Percentiles rank a stretch among this genome's conserved stretches.
These are phyloP conservation scores for Trinorchestia longiramus DNA, from an alignment of 1,140 invertebrate species.

Conservation along the genomic window DNA sequence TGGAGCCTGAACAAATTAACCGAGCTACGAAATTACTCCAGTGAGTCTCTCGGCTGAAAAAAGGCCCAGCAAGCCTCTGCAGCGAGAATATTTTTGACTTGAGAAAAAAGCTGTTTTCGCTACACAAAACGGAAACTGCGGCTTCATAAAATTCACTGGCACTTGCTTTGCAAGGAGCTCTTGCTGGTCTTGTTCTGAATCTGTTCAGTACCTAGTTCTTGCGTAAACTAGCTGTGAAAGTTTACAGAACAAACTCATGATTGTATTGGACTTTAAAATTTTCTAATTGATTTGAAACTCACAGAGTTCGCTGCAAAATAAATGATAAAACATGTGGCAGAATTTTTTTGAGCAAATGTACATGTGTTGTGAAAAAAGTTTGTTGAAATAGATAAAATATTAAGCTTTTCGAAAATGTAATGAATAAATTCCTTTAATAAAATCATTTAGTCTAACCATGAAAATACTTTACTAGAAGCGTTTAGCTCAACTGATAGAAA, in stretches of 20 bases:
- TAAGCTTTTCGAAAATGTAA: neutral
- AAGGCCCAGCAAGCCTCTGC: neutral
- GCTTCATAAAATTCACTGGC: neutral
- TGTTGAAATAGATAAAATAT: neutral
- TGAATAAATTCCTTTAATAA: neutral
- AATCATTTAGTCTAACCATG: neutral
- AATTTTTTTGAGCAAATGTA: neutral
- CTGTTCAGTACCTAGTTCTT: neutral
- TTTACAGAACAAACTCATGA: neutral
- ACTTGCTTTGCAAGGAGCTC: neutral
- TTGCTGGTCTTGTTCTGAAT: neutral
- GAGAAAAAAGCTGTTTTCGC: neutral
- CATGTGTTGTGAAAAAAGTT: neutral
- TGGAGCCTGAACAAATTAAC: slow-evolving; percentile 31
- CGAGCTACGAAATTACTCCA: neutral
- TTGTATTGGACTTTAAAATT: neutral
- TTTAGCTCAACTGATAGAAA: neutral
- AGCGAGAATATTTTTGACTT: neutral
- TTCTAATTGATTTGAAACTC: neutral
- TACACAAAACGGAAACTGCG: neutral
- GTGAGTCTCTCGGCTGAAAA: neutral
- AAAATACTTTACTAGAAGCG: neutral
- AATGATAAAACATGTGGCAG: neutral
- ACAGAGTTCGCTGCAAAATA: neutral
- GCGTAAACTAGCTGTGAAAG: neutral